A percentile compares a stretch with the other conserved stretches of the same genome.
phyloP scores from a whole-genome alignment of 2,113 vertebrate species.

The Bos taurus region DNA sequence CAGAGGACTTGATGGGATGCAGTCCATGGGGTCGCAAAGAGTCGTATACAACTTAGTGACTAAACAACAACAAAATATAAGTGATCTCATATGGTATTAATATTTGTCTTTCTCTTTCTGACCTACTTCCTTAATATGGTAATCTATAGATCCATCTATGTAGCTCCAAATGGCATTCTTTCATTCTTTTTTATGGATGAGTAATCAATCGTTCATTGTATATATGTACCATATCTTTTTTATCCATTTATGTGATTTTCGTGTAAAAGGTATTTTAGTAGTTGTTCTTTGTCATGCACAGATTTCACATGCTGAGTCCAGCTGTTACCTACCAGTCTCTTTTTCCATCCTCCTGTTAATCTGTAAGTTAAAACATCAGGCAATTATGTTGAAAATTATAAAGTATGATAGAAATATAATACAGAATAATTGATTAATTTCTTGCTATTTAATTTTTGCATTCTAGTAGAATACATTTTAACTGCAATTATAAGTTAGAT shows the following conservation, averaged over 20 bases:
- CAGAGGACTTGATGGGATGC: not conserved
- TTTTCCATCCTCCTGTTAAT: not conserved
- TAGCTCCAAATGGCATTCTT: not conserved
- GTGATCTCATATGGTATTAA: not conserved
- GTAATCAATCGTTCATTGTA: not conserved
- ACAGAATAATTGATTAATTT: not conserved
- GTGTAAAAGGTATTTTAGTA: not conserved
- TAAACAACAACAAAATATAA: not conserved
- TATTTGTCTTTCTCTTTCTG: not conserved
- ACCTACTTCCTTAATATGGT: not conserved
- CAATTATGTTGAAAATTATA: not conserved
- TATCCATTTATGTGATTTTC: not conserved
- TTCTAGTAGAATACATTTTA: not conserved
- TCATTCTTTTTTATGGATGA: not conserved
- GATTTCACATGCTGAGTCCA: not conserved
- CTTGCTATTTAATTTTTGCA: not conserved
- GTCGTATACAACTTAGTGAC: not conserved
- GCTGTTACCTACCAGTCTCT: not conserved
- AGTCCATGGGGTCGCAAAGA: not conserved
- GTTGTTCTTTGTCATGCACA: not conserved
- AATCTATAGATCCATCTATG: not conserved
- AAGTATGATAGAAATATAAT: not conserved
- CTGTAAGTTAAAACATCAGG: not conserved
- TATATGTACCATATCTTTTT: not conserved
- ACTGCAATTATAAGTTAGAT: not conserved